Evolutionary conservation across 2,888 invertebrate genomes (phyloP).

Genomic region (Lamellibrachia columna): DNA sequence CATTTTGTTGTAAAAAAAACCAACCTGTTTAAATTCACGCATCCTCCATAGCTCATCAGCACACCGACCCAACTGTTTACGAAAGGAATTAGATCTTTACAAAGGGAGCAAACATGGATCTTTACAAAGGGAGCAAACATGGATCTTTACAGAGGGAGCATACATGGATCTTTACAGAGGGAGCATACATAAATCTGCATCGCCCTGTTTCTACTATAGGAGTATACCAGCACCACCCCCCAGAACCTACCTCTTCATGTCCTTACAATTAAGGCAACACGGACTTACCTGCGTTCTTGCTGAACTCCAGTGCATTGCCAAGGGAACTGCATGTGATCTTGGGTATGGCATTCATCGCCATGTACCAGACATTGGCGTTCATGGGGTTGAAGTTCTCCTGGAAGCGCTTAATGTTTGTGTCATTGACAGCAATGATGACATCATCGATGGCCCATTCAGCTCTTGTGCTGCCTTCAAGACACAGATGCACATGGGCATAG

Average conservation of each 20-base stretch:
- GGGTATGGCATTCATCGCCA: constrained; percentile 61
- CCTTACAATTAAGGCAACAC: not conserved
- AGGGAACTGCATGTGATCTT: constrained; percentile 60
- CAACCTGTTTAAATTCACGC: too few relatives aligned
- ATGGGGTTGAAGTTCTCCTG: constrained; percentile 62
- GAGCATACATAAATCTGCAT: not conserved
- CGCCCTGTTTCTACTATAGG: not conserved
- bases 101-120: not conserved
- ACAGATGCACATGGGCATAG: not conserved
- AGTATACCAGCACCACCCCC: not conserved
- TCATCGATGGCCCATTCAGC: constrained; percentile 67
- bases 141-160: not conserved
- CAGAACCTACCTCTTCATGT: not conserved
- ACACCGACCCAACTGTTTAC: too few relatives aligned
- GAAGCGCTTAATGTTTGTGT: constrained; percentile 61
- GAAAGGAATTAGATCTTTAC: not conserved
- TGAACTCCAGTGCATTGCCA: constrained; percentile 63
- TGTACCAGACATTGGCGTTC: constrained; percentile 63
- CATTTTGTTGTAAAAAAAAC: too few relatives aligned
- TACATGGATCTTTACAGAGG: not conserved
- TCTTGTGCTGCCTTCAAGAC: constrained; percentile 50
- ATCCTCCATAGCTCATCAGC: too few relatives aligned
- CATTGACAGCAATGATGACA: constrained; percentile 64
- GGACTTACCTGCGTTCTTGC: constrained; percentile 56
- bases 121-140: not conserved